Evolutionary conservation across 2,113 vertebrate genomes (phyloP), one percentile per base, ranked within the genome.

Genomic region (Neolamprologus fasciatus): DNA sequence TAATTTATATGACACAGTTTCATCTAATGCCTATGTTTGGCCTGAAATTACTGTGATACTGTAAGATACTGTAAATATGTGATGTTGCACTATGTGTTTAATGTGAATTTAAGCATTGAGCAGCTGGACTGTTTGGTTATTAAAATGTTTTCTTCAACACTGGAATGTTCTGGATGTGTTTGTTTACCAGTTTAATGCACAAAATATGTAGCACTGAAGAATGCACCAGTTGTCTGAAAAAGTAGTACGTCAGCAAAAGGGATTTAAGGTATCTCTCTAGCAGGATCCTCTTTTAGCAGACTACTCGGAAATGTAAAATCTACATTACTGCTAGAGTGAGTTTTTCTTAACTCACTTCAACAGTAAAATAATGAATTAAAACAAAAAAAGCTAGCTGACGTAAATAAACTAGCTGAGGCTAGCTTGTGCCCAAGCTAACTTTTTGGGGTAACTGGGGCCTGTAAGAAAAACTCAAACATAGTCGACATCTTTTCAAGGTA

Each of bases 111-210:
- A 50, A 51, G 35, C 55, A 37, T 51, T 9, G 4, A 31, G 86
- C 94, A 94, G 94, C 93, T 90, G 92, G 94, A 87, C 89, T 94
- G 93, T 87, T 79, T 5, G 1, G 63, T n/a, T 54, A 94, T 92
- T 92, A 93, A 94, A 94, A 40, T 21, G 1, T 61, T 11, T 81
- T 86, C 3, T 83, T 82, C 12, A 54, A 33, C 37, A 17, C 17
- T 79, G 9, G 50, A 80, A 35, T 40, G 16, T 53, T 8, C 71
- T 3, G 14, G 21, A 21, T 71, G 9, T 3, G 2, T 81, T 76
- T 51, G 4, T 80, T 79, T 83, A 4, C 21, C 14, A 31, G 76
- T 26, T 23, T 17, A 84, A 23, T 5, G 42, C 42, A 47, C 23
- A 76, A 76, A 17, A 42, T 66, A 71, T 42, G 35, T 23, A 71